A percentile compares a stretch with the other conserved stretches of the same genome.
phyloP scores from a whole-genome alignment of 2,113 vertebrate genomes.

The Murina feae region DNA sequence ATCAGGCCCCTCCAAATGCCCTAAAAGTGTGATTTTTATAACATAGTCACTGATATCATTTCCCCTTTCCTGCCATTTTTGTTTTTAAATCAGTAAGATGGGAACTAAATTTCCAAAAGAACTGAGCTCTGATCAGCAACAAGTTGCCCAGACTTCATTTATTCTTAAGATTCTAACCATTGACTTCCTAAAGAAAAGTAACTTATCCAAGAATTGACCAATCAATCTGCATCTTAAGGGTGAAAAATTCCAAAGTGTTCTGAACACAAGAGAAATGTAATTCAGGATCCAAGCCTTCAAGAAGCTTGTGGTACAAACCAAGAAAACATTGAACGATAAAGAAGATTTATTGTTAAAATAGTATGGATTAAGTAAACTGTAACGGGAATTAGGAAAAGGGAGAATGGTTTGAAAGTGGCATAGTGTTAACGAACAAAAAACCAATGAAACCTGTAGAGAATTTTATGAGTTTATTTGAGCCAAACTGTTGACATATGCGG shows the following conservation, averaged over 20 bases:
- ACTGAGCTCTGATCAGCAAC: neutral
- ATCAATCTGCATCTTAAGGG: neutral
- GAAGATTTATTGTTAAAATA: neutral
- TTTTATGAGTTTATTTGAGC: too few species aligned
- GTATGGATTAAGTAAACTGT: neutral
- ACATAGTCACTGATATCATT: neutral
- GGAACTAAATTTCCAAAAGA: neutral
- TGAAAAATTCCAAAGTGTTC: neutral
- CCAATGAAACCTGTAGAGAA: too few species aligned
- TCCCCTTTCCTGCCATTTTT: neutral
- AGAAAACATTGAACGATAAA: neutral
- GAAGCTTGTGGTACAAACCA: neutral
- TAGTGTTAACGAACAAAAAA: too few species aligned
- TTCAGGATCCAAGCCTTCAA: neutral
- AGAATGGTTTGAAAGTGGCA: neutral
- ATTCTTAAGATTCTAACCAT: neutral
- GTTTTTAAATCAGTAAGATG: neutral
- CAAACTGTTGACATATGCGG: too few species aligned
- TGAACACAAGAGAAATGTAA: neutral
- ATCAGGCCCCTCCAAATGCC: neutral
- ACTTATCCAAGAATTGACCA: neutral
- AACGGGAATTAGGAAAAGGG: neutral
- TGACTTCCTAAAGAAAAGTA: neutral
- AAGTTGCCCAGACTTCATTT: neutral
- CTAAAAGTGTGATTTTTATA: neutral